phyloP scores from a whole-genome alignment of 2,113 vertebrate genomes.

The Phyllostomus hastatus region DNA sequence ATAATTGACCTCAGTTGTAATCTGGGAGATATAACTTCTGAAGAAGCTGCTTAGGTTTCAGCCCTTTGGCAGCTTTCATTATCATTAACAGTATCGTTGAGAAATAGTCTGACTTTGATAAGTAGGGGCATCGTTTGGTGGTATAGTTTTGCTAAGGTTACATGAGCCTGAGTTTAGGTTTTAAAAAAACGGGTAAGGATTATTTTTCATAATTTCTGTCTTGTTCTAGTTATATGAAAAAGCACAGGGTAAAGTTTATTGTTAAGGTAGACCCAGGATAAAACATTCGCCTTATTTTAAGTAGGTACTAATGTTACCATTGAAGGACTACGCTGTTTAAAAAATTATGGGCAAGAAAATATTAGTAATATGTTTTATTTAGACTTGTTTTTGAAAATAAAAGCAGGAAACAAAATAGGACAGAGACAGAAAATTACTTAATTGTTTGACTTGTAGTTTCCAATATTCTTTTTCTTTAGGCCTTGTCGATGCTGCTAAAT shows the following conservation, averaged over 20 bases:
- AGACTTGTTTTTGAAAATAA: background rate
- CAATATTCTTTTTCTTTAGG: constrained; percentile 82
- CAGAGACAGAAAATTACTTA: background rate
- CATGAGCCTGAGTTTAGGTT: background rate
- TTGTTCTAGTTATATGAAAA: constrained; percentile 29
- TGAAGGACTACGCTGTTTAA: background rate
- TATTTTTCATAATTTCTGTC: background rate
- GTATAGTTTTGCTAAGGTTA: background rate
- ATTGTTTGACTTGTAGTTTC: constrained; percentile 67
- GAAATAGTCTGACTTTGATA: background rate
- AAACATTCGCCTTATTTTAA: constrained; percentile 42
- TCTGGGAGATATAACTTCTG: background rate
- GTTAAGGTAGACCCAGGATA: background rate
- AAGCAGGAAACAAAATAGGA: background rate
- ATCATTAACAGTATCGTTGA: background rate
- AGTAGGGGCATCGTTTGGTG: background rate
- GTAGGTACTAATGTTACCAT: background rate
- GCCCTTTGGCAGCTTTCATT: background rate
- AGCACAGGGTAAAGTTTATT: constrained; percentile 33
- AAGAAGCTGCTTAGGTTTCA: background rate
- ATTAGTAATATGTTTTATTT: constrained; percentile 40
- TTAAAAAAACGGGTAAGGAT: background rate
- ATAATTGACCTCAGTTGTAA: background rate
- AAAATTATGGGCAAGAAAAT: constrained; percentile 39
- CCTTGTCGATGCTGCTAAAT: constrained; percentile 99